These are phyloP conservation scores for Ornithoptera priamus DNA, from an alignment of 2,888 invertebrate genomes.

Conservation along the genomic window DNA sequence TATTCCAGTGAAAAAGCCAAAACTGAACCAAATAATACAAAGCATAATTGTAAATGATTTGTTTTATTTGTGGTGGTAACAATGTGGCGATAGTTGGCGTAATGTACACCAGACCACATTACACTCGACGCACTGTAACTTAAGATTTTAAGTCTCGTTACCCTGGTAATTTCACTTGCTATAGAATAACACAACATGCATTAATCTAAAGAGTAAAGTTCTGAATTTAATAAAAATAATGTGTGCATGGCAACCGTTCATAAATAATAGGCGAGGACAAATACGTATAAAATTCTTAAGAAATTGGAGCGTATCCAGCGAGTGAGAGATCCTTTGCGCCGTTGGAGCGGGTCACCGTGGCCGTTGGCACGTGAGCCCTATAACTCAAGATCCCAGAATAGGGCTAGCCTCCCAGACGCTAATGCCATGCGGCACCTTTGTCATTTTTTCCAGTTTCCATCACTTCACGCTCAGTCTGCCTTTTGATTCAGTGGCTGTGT, in stretches of 20 bases:
- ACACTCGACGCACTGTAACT: no score
- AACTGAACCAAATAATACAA: no score
- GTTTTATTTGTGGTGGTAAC: no score
- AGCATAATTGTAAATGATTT: no score
- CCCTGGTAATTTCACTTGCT: no score
- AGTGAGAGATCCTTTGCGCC: slow-evolving; percentile 2
- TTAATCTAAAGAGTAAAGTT: no score
- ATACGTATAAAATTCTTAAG: slow-evolving; percentile 16
- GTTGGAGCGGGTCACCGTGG: slow-evolving; percentile 20
- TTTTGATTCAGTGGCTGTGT: slow-evolving; percentile 78
- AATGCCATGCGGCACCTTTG: slow-evolving; percentile 54
- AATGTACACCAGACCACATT: no score
- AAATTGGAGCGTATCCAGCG: slow-evolving; percentile 25
- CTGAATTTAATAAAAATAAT: no score
- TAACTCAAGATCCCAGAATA: slow-evolving; percentile 66
- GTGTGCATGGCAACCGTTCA: not conserved
- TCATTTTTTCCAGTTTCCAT: slow-evolving; percentile 77
- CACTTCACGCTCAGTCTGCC: slow-evolving; percentile 75
- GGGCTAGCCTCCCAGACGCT: slow-evolving; percentile 49
- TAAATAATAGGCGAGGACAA: slow-evolving; percentile 18
- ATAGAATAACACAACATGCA: no score
- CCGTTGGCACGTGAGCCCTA: slow-evolving; percentile 28
- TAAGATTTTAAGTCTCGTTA: no score
- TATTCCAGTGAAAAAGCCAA: no score
- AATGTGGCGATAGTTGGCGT: no score